These are phyloP conservation scores for Pinctada fucata DNA, from an alignment of 2,888 invertebrate species.

Conservation along the genomic window DNA sequence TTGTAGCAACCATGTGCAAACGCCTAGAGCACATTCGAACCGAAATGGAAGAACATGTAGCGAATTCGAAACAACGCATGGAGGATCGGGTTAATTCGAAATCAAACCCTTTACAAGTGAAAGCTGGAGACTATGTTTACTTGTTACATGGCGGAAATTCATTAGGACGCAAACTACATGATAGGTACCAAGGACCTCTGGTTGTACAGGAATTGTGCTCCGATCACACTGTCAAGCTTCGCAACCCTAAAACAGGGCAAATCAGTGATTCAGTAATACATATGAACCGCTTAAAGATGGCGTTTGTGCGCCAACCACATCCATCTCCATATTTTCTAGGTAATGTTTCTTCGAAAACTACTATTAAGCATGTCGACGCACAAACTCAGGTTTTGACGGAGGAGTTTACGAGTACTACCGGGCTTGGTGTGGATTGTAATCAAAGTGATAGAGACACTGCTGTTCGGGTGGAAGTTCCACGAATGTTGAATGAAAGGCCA, in stretches of 20 bases:
- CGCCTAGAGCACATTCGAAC: neutral
- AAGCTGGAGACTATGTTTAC: slow-evolving; percentile 7
- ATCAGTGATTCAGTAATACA: neutral
- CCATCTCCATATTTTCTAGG: slow-evolving; percentile 1
- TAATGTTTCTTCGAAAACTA: neutral
- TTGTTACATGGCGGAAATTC: too few species aligned
- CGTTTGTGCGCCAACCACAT: neutral
- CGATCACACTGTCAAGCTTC: neutral
- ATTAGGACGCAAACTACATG: slow-evolving; percentile 2
- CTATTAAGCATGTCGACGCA: neutral
- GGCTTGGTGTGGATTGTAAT: neutral
- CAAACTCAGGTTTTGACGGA: neutral
- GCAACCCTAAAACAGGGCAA: neutral
- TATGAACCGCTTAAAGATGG: neutral
- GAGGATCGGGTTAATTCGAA: neutral
- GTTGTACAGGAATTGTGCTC: neutral
- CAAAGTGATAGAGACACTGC: neutral
- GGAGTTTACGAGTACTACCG: too few species aligned
- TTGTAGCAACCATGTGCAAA: neutral
- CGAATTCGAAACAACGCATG: neutral
- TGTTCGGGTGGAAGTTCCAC: neutral
- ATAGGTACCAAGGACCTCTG: slow-evolving; percentile 1
- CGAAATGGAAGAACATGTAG: neutral
- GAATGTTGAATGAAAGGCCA: neutral
- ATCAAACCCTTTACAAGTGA: neutral